A percentile compares a stretch with the other conserved stretches of the same genome.
Evolutionary conservation across 2,888 invertebrate genomes (phyloP).

Genomic region (Caenorhabditis japonica): DNA sequence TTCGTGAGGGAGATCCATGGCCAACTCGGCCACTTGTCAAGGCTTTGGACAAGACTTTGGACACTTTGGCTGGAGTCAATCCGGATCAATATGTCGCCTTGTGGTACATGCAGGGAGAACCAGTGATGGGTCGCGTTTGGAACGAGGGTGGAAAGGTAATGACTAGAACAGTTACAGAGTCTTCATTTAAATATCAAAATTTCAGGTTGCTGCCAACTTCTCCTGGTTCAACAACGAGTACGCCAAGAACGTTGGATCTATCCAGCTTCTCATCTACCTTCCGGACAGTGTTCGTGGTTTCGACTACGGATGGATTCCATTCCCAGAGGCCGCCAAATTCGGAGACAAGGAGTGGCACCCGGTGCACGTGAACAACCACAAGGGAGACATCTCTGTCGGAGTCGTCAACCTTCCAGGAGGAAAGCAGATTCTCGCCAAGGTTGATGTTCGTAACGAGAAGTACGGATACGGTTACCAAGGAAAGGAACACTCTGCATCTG

Average conservation of each 20-base stretch:
- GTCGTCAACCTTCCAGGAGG: conserved; percentile 63
- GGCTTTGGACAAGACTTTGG: conserved; percentile 66
- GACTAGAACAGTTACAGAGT: not conserved
- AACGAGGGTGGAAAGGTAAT: conserved; percentile 70
- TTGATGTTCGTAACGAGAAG: conserved; percentile 67
- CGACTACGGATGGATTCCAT: conserved; percentile 68
- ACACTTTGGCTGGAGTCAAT: conserved; percentile 69
- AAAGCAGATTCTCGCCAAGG: conserved; percentile 69
- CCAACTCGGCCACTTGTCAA: conserved; percentile 59
- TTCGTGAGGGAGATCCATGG: conserved; percentile 71
- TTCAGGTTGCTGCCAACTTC: conserved; percentile 61
- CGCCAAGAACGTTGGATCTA: conserved; percentile 64
- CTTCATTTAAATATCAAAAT: no score
- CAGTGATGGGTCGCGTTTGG: conserved; percentile 75
- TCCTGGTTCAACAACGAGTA: conserved; percentile 62
- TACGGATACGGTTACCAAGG: conserved; percentile 62
- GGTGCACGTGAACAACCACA: conserved; percentile 65
- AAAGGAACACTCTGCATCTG: conserved; percentile 55
- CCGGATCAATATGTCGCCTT: conserved; percentile 74
- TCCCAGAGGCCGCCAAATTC: conserved; percentile 62
- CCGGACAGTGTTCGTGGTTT: conserved; percentile 60
- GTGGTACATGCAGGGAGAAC: conserved; percentile 73
- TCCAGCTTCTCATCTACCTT: conserved; percentile 64
- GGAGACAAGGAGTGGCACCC: conserved; percentile 66
- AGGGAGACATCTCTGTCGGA: conserved; percentile 68